A percentile compares a stretch with the other conserved stretches of the same genome.
Conservation (phyloP, 2,888 invertebrate species). For the Stenolophus ochropezus region DNA sequence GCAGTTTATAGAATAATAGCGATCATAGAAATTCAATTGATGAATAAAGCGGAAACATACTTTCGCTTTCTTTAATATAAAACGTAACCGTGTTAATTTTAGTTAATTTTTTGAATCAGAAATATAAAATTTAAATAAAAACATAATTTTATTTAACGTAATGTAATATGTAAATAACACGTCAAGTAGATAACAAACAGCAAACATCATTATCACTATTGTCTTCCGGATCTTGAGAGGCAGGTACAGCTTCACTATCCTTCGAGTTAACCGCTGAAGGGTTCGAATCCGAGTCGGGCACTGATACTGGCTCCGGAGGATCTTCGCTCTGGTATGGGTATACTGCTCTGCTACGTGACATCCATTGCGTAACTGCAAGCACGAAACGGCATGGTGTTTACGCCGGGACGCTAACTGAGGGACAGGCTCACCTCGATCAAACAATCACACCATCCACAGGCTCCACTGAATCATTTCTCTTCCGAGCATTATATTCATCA, state of each 20-base stretch:
- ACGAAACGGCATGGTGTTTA: constrained; percentile 16
- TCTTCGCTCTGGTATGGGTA: neutral
- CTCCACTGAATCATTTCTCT: constrained; percentile 37
- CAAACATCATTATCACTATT: constrained; percentile 41
- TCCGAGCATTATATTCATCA: constrained; percentile 42
- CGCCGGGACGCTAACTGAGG: neutral
- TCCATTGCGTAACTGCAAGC: constrained; percentile 54
- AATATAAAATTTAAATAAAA: too few relatives aligned
- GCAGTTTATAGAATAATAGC: too few relatives aligned
- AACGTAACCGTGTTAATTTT: too few relatives aligned
- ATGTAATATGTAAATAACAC: constrained; percentile 29
- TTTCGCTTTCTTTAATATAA: too few relatives aligned
- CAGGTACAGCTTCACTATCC: constrained; percentile 18
- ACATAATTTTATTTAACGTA: constrained; percentile 18
- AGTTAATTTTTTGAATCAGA: too few relatives aligned
- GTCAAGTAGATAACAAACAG: constrained; percentile 42
- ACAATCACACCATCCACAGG: constrained; percentile 46
- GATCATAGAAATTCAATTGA: too few relatives aligned
- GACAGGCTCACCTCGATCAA: constrained; percentile 43
- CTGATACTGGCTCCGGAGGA: neutral
- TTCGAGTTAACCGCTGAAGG: constrained; percentile 11
- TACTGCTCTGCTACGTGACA: constrained; percentile 42
- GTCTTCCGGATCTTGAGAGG: constrained; percentile 4
- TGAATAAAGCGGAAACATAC: too few relatives aligned
- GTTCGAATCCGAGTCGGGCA: constrained; percentile 24